Conservation (phyloP, 2,797 vertebrate species). For the Knipowitschia caucasica region DNA sequence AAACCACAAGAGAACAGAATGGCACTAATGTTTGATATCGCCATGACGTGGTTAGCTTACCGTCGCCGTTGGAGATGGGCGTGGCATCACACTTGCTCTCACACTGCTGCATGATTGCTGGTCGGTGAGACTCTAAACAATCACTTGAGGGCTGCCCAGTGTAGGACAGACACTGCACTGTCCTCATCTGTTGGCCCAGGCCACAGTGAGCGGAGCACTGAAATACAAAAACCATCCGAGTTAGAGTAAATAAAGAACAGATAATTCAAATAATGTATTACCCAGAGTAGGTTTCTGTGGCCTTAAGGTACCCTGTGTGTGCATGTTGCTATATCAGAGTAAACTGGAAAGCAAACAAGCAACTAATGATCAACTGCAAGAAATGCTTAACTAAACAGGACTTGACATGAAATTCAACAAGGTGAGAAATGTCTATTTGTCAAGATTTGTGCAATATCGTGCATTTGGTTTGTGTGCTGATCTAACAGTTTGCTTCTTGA, state of each 20-base stretch:
- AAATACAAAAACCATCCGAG: slow-evolving; percentile 8
- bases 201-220: slow-evolving; percentile 98
- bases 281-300: slow-evolving; percentile 23
- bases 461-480: too few relatives aligned
- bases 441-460: too few relatives aligned
- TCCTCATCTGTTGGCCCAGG: slow-evolving; percentile 94
- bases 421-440: too few relatives aligned
- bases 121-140: slow-evolving; percentile 84
- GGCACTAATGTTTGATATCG: neutral
- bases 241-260: slow-evolving; percentile 14
- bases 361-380: too few relatives aligned
- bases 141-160: slow-evolving; percentile 92
- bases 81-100: slow-evolving; percentile 97
- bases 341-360: neutral
- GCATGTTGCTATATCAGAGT: neutral
- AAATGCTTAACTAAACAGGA: too few relatives aligned
- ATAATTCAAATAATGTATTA: slow-evolving; percentile 13
- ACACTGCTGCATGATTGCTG: slow-evolving; percentile 93
- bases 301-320: neutral
- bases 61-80: slow-evolving; percentile 89
- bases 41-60: slow-evolving; percentile 69
- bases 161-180: slow-evolving; percentile 93
- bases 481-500: too few relatives aligned
- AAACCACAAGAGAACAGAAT: slow-evolving; percentile 1
- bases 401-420: neutral